Evolutionary conservation across 2,797 vertebrate species (phyloP).

Genomic region (Anisognathus igniventris): DNA sequence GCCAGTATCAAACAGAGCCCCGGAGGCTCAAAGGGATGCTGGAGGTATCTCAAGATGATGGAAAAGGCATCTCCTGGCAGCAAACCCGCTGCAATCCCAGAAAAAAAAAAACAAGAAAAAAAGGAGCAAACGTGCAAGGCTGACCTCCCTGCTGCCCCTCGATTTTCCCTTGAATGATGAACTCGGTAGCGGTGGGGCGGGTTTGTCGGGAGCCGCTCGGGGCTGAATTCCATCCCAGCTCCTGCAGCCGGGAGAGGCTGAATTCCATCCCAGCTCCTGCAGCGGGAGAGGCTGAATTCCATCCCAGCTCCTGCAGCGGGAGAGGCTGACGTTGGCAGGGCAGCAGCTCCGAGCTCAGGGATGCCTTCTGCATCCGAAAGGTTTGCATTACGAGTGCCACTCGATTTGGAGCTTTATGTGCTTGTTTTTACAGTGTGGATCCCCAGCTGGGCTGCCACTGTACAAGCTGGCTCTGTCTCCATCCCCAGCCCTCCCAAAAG

Average conservation of each 20-base stretch:
- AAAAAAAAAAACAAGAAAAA: background rate
- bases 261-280: no score
- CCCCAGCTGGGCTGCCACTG: background rate
- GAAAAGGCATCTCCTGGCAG: background rate
- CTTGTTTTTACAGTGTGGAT: background rate
- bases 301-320: background rate
- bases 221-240: background rate
- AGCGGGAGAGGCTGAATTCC: background rate
- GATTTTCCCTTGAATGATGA: background rate
- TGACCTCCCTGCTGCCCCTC: background rate
- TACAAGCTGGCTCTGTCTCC: background rate
- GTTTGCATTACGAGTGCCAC: background rate
- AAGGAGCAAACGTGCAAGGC: accelerated
- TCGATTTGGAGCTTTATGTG: background rate
- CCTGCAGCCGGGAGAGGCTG: no score
- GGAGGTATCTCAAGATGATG: background rate
- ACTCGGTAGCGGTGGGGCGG: accelerated
- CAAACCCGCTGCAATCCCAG: background rate
- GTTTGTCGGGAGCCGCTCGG: background rate
- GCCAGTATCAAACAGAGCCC: background rate
- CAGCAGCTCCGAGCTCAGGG: background rate
- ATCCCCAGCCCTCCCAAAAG: background rate
- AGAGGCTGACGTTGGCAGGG: no score
- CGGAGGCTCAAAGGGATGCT: background rate
- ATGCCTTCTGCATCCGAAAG: background rate